Evolutionary conservation across 2,113 vertebrate genomes (phyloP).

Genomic region (Suncus etruscus): DNA sequence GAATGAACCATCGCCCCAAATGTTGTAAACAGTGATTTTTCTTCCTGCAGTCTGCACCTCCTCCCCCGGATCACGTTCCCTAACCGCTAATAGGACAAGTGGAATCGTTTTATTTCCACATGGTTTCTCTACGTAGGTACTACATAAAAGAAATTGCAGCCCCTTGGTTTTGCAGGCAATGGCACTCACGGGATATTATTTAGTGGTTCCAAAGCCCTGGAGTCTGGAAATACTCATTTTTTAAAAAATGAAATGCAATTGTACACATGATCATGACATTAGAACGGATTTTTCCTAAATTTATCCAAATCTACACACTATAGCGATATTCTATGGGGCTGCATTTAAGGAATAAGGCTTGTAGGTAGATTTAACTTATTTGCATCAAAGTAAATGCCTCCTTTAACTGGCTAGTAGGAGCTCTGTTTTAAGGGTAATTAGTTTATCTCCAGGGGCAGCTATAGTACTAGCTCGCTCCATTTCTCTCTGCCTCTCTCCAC

Average conservation of each 20-base stretch:
- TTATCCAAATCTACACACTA: conserved; percentile 18
- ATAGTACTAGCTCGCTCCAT: background rate
- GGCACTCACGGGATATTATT: conserved; percentile 5
- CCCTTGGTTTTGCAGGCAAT: conserved; percentile 36
- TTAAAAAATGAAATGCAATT: conserved; percentile 43
- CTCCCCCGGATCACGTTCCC: background rate
- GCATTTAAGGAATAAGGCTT: conserved; percentile 42
- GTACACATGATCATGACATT: background rate
- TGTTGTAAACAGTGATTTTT: background rate
- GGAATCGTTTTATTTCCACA: background rate
- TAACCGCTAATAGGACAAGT: conserved; percentile 8
- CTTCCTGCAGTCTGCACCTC: background rate
- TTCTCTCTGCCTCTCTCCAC: conserved; percentile 5
- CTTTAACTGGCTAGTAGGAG: conserved; percentile 1
- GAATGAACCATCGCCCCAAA: conserved; percentile 42
- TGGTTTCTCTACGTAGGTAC: conserved; percentile 37
- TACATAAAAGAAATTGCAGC: background rate
- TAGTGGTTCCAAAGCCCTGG: background rate
- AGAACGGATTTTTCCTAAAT: conserved; percentile 23
- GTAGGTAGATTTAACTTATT: background rate
- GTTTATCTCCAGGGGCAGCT: conserved; percentile 22
- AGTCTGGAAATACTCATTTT: background rate
- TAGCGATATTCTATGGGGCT: conserved; percentile 26
- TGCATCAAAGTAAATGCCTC: background rate
- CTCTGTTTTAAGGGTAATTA: conserved; percentile 31